phyloP scores from a whole-genome alignment of 2,888 invertebrate genomes.

The Hyles lineata region DNA sequence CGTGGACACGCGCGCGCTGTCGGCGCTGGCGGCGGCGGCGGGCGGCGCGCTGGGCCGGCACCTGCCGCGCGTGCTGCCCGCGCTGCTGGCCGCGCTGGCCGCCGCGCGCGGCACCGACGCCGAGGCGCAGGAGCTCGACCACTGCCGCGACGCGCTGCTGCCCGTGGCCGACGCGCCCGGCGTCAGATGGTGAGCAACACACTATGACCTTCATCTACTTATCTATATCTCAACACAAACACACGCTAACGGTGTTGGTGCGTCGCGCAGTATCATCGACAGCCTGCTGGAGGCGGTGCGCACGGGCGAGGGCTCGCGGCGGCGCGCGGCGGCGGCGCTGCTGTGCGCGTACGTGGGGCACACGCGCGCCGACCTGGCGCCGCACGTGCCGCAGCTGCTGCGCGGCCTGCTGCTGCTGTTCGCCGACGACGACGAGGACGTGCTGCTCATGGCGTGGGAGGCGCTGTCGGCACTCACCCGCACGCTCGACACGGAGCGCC shows the following conservation, averaged over 20 bases:
- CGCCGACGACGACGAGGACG: slow-evolving; percentile 91
- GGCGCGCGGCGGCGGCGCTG: slow-evolving; percentile 93
- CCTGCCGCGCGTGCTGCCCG: slow-evolving; percentile 95
- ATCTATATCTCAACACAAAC: too few species aligned
- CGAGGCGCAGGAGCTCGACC: slow-evolving; percentile 91
- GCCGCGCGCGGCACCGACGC: slow-evolving; percentile 87
- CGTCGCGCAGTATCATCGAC: slow-evolving; percentile 52
- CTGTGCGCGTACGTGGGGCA: slow-evolving; percentile 95
- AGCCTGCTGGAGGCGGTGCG: slow-evolving; percentile 55
- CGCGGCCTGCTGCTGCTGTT: slow-evolving; percentile 94
- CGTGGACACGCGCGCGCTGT: slow-evolving; percentile 90
- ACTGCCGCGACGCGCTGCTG: slow-evolving; percentile 96
- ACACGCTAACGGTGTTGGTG: background rate
- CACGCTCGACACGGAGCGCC: slow-evolving; percentile 93
- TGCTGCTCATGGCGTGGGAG: slow-evolving; percentile 92
- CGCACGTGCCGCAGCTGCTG: slow-evolving; percentile 94
- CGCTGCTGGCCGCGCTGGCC: slow-evolving; percentile 91
- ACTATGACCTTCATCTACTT: too few species aligned
- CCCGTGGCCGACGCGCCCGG: slow-evolving; percentile 96
- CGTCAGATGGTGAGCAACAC: slow-evolving; percentile 87
- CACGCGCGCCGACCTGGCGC: slow-evolving; percentile 93
- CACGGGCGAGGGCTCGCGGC: slow-evolving; percentile 79
- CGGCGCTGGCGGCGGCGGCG: slow-evolving; percentile 89
- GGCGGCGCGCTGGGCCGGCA: slow-evolving; percentile 82
- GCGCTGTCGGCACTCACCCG: slow-evolving; percentile 95